Conservation (phyloP, 2,888 invertebrate species). For the Autographa pulchrina region DNA sequence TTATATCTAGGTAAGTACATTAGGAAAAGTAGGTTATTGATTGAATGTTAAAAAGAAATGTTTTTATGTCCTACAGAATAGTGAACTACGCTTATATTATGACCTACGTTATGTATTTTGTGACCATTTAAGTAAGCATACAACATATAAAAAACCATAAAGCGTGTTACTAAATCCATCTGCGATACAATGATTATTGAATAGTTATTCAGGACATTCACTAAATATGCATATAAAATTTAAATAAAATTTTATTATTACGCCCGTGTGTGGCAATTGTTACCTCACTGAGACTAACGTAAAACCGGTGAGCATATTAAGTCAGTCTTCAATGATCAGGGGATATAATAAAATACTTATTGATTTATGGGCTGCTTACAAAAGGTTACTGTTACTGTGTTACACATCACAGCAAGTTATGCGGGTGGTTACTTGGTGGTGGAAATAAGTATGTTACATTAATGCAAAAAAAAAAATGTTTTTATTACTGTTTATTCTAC, state of each 20-base stretch:
- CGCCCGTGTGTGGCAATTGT: neutral
- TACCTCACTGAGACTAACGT: constrained; percentile 3
- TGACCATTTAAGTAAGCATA: neutral
- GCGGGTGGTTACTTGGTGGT: neutral
- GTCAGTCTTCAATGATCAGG: constrained; percentile 5
- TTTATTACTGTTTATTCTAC: too few relatives aligned
- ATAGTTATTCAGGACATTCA: constrained; percentile 6
- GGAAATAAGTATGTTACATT: neutral
- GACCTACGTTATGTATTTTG: too few relatives aligned
- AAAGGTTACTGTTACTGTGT: constrained; percentile 6
- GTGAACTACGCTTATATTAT: too few relatives aligned
- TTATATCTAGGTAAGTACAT: too few relatives aligned
- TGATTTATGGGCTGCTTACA: constrained; percentile 4
- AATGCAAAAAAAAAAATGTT: neutral
- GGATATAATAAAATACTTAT: constrained; percentile 5
- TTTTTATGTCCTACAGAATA: too few relatives aligned
- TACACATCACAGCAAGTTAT: constrained; percentile 1
- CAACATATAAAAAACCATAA: neutral
- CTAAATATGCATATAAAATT: constrained; percentile 6
- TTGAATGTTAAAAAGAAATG: too few relatives aligned
- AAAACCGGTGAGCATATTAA: neutral
- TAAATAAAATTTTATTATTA: neutral
- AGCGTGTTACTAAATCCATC: neutral
- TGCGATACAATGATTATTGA: neutral
- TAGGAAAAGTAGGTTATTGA: too few relatives aligned